These are phyloP conservation scores for Labroides dimidiatus DNA, from an alignment of 2,797 vertebrate species.

Conservation along the genomic window DNA sequence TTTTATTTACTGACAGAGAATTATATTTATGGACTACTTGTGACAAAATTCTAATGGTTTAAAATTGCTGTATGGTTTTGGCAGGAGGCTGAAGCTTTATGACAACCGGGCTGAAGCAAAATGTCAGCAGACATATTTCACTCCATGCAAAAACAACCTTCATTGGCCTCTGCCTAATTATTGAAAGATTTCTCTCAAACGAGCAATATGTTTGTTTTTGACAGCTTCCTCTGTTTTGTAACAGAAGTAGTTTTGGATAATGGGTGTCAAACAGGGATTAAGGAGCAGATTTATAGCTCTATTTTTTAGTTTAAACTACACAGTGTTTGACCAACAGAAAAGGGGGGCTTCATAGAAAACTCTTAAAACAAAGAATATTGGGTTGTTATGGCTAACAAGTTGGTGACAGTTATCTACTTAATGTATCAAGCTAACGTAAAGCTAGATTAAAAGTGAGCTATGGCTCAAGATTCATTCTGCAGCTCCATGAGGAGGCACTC, in stretches of 20 bases:
- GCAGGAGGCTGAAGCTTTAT: conserved; percentile 54
- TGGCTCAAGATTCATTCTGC: no score
- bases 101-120: conserved; percentile 53
- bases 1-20: conserved; percentile 51
- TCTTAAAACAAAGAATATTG: neutral
- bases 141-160: conserved; percentile 57
- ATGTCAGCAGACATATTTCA: conserved; percentile 67
- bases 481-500: no score
- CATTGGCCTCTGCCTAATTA: conserved; percentile 55
- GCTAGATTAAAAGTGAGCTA: neutral
- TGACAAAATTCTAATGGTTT: conserved; percentile 59
- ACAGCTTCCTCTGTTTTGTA: conserved; percentile 50
- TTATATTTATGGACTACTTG: conserved; percentile 54
- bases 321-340: conserved; percentile 25
- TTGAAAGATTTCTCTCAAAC: conserved; percentile 39
- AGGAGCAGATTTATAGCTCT: conserved; percentile 25
- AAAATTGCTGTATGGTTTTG: conserved; percentile 67
- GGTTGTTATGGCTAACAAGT: neutral
- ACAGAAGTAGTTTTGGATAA: conserved; percentile 38
- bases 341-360: conserved; percentile 1
- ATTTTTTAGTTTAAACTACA: conserved; percentile 15
- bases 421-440: neutral
- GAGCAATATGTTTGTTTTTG: conserved; percentile 55
- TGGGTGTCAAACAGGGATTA: conserved; percentile 41
- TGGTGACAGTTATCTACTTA: neutral